phyloP scores from a whole-genome alignment of 2,888 invertebrate species.

The Lymantria dispar region DNA sequence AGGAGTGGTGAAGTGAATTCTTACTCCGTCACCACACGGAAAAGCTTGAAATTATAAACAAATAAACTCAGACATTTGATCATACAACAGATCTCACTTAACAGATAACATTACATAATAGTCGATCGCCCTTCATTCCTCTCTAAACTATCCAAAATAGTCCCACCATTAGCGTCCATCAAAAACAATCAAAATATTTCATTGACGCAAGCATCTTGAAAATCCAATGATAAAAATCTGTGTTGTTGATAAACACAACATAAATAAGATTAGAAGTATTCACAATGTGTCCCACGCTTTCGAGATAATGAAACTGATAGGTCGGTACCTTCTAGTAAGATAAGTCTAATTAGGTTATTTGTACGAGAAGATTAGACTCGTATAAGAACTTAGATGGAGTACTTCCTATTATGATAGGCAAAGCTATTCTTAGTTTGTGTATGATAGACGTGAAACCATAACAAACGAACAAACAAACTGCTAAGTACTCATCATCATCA shows the following conservation, averaged over 20 bases:
- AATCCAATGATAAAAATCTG: constrained; percentile 28
- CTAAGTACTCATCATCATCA: too few species aligned
- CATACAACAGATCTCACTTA: too few species aligned
- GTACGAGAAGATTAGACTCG: constrained; percentile 31
- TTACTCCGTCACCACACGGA: too few species aligned
- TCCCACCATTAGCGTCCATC: constrained; percentile 19
- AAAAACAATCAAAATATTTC: constrained; percentile 33
- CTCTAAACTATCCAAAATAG: constrained; percentile 5
- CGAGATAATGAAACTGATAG: constrained; percentile 33
- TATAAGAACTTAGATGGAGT: constrained; percentile 15
- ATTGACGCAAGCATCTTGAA: constrained; percentile 14
- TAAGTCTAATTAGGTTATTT: constrained; percentile 42
- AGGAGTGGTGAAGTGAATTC: too few species aligned
- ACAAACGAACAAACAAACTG: too few species aligned
- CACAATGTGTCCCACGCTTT: constrained; percentile 36
- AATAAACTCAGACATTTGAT: too few species aligned
- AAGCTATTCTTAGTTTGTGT: too few species aligned
- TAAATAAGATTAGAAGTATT: constrained; percentile 35
- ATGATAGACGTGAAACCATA: too few species aligned
- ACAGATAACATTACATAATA: constrained; percentile 15
- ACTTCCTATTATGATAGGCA: constrained; percentile 16
- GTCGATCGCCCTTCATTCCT: constrained; percentile 16
- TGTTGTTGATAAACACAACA: constrained; percentile 29
- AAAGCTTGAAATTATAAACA: too few species aligned
- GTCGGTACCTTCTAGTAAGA: constrained; percentile 24